phyloP scores from a whole-genome alignment of 2,888 invertebrate genomes.

The Augiades crinisus region DNA sequence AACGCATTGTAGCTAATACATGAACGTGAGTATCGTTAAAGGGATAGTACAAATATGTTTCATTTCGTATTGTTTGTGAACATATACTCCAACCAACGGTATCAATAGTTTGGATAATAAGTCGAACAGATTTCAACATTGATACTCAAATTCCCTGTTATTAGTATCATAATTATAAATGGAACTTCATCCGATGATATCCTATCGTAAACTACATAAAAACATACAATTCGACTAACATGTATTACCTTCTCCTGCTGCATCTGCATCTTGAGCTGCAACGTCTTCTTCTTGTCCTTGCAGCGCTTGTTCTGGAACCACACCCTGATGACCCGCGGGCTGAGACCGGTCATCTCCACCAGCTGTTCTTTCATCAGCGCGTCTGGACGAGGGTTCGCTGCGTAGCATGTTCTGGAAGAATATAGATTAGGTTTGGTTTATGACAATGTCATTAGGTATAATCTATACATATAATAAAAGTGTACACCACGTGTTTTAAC shows the following conservation, averaged over 20 bases:
- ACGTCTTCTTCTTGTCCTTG: conserved; percentile 98
- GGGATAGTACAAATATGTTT: no score
- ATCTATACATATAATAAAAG: no score
- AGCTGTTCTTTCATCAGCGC: conserved; percentile 99
- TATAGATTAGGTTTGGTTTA: neutral
- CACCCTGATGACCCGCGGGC: conserved; percentile 98
- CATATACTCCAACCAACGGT: no score
- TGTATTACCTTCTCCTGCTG: conserved; percentile 93
- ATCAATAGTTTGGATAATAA: no score
- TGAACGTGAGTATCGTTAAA: no score
- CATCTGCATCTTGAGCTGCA: conserved; percentile 98
- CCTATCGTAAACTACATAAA: conserved; percentile 1
- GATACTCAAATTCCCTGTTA: no score
- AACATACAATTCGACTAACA: conserved; percentile 21
- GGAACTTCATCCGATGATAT: no score
- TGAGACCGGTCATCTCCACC: conserved; percentile 99
- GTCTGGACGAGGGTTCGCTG: conserved; percentile 98
- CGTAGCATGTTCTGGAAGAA: conserved; percentile 92
- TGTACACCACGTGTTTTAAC: no score
- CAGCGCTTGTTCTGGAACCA: conserved; percentile 99
- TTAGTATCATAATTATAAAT: no score
- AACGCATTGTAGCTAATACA: no score
- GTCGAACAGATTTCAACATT: no score
- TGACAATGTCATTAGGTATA: neutral
- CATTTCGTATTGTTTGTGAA: no score